These are phyloP conservation scores for Octodonta nipae DNA, from an alignment of 2,888 invertebrate genomes.

Conservation along the genomic window DNA sequence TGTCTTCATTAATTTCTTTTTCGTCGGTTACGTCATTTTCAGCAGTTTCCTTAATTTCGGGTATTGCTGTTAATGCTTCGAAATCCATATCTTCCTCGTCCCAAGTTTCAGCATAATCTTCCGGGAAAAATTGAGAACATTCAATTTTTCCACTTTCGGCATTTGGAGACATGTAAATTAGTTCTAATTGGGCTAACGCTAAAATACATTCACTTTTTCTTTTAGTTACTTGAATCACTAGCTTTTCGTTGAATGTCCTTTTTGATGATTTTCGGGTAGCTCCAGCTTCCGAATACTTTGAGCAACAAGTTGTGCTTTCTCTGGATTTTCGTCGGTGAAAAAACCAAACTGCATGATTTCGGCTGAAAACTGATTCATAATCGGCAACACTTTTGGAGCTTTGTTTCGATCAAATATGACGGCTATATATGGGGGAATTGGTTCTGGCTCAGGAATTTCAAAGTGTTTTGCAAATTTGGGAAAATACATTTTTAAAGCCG, in stretches of 20 bases:
- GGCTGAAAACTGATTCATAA: slow-evolving; percentile 37
- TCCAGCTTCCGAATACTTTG: slow-evolving; percentile 50
- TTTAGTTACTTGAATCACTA: slow-evolving; percentile 53
- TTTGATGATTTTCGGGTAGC: slow-evolving; percentile 4
- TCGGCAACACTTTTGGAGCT: slow-evolving; percentile 30
- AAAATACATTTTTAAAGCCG: slow-evolving; percentile 33
- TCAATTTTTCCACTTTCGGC: slow-evolving; percentile 49
- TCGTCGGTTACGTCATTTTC: not conserved
- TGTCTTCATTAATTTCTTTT: not conserved
- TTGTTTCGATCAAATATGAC: slow-evolving; percentile 56
- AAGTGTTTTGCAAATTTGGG: slow-evolving; percentile 38
- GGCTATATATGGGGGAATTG: slow-evolving; percentile 51
- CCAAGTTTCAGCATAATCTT: slow-evolving; percentile 44
- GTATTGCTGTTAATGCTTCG: not conserved
- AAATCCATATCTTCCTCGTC: slow-evolving; percentile 23
- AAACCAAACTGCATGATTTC: slow-evolving; percentile 54
- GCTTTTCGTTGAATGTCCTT: slow-evolving; percentile 48
- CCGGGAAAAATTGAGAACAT: slow-evolving; percentile 54
- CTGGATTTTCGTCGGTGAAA: slow-evolving; percentile 48
- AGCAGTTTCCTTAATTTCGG: not conserved
- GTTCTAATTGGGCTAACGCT: slow-evolving; percentile 48
- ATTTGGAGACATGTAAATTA: slow-evolving; percentile 56
- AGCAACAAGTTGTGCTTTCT: slow-evolving; percentile 47
- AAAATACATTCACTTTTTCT: slow-evolving; percentile 52
- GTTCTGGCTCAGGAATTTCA: slow-evolving; percentile 44